These are phyloP conservation scores for Tineola bisselliella DNA, from an alignment of 2,888 invertebrate genomes.

Conservation along the genomic window DNA sequence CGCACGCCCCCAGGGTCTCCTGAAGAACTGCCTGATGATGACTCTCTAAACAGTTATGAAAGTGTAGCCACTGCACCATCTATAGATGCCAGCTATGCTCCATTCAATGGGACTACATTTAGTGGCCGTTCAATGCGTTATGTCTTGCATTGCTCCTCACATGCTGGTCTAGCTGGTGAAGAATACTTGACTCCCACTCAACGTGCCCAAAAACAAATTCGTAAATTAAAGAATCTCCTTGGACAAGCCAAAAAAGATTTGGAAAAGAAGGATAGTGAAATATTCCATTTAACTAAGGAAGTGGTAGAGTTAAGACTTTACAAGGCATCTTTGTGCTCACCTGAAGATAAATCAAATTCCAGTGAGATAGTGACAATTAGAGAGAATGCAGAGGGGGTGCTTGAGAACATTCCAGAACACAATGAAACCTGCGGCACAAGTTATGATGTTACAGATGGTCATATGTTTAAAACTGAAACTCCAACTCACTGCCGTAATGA, in stretches of 20 bases:
- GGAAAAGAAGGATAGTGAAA: constrained; percentile 84
- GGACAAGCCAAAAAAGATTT: constrained; percentile 79
- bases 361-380: constrained; percentile 79
- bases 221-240: constrained; percentile 76
- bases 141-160: constrained; percentile 86
- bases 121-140: constrained; percentile 78
- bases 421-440: constrained; percentile 44
- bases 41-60: constrained; percentile 81
- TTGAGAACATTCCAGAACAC: constrained; percentile 39
- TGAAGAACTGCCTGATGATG: constrained; percentile 76
- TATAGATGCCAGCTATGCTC: constrained; percentile 84
- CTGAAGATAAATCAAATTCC: constrained; percentile 82
- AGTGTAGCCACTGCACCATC: constrained; percentile 83
- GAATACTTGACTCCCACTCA: constrained; percentile 91
- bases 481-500: constrained; percentile 62
- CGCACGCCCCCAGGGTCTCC: constrained; percentile 72
- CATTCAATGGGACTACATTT: constrained; percentile 77
- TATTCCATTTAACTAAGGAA: constrained; percentile 78
- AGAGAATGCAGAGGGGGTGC: constrained; percentile 68
- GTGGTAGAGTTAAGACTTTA: constrained; percentile 83
- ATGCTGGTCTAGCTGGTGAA: constrained; percentile 78
- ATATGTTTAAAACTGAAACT: constrained; percentile 55
- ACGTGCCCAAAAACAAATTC: constrained; percentile 82
- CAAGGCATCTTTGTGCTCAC: constrained; percentile 81
- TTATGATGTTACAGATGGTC: constrained; percentile 58